A percentile compares a stretch with the other conserved stretches of the same genome.
phyloP scores from a whole-genome alignment of 2,113 vertebrate genomes.

The Rhynchomys soricoides region DNA sequence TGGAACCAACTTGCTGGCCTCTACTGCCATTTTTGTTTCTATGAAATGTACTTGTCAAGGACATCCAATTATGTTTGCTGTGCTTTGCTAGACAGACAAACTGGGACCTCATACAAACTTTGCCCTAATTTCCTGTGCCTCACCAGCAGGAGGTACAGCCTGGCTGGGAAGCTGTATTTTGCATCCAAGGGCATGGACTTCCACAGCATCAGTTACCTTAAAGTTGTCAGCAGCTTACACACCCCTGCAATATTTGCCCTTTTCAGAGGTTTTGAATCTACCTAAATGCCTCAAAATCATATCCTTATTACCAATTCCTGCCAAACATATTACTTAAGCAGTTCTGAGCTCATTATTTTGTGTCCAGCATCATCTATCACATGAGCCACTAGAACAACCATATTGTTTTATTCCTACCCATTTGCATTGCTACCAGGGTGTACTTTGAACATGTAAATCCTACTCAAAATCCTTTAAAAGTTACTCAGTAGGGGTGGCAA shows the following conservation, averaged over 20 bases:
- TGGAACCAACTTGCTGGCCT: background rate
- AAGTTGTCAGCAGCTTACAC: background rate
- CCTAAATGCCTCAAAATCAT: background rate
- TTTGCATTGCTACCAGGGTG: background rate
- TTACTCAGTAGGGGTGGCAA: background rate
- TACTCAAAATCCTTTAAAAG: background rate
- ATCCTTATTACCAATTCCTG: background rate
- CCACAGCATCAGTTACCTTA: background rate
- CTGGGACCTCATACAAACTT: conserved; percentile 37
- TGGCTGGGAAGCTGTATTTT: background rate
- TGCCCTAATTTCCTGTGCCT: background rate
- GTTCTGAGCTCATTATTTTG: background rate
- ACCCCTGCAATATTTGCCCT: background rate
- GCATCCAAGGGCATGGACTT: background rate
- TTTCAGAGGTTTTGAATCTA: background rate
- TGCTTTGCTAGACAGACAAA: background rate
- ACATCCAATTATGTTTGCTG: background rate
- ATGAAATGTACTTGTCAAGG: background rate
- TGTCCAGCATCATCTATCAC: background rate
- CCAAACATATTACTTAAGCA: background rate
- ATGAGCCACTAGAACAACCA: background rate
- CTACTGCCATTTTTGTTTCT: background rate
- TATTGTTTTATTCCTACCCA: background rate
- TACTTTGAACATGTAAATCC: background rate
- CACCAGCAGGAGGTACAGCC: background rate